Evolutionary conservation across 2,888 invertebrate species (phyloP).

Genomic region (Drymonia ruficornis): DNA sequence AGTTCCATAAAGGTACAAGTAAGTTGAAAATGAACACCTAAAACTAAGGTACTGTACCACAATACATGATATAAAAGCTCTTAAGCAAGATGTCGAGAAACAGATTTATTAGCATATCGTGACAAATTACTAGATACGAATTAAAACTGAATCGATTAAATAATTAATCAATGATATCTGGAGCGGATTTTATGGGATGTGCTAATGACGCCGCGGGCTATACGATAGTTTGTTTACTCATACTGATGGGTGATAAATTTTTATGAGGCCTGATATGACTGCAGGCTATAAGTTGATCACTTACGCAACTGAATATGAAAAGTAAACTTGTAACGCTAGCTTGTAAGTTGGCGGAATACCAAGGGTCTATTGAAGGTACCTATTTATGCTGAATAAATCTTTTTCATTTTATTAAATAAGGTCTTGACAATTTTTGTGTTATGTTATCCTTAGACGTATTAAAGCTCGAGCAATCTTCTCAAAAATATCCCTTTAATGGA

Average conservation of each 20-base stretch:
- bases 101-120: slow-evolving; percentile 39
- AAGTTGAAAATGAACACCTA: too few relatives aligned
- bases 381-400: too few relatives aligned
- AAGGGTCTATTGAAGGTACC: background rate
- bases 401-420: too few relatives aligned
- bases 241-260: slow-evolving; percentile 42
- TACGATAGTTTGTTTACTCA: slow-evolving; percentile 46
- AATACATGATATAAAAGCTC: background rate
- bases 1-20: too few relatives aligned
- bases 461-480: too few relatives aligned
- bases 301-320: background rate
- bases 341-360: background rate
- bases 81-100: slow-evolving; percentile 4
- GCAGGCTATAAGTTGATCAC: background rate
- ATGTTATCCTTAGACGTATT: too few relatives aligned
- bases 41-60: too few relatives aligned
- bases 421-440: too few relatives aligned
- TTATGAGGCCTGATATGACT: slow-evolving; percentile 13
- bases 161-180: slow-evolving; percentile 58
- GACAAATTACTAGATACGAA: slow-evolving; percentile 35
- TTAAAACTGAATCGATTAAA: slow-evolving; percentile 38
- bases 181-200: slow-evolving; percentile 60
- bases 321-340: background rate
- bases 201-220: slow-evolving; percentile 49
- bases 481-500: too few relatives aligned